Evolutionary conservation across 2,113 vertebrate species (phyloP).

Genomic region (Rhabdomys dilectus): DNA sequence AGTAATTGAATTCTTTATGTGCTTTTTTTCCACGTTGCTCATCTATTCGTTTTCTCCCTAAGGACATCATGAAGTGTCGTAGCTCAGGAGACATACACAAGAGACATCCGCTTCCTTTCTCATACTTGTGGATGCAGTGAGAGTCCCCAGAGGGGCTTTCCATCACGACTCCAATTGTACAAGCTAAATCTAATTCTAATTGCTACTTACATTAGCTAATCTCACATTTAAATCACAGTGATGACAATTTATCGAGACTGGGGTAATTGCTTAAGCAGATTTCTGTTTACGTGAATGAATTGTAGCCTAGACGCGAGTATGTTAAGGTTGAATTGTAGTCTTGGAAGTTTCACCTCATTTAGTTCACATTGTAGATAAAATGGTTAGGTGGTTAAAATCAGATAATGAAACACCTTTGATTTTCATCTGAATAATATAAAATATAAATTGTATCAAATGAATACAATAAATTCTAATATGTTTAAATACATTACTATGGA

Average conservation of each 20-base stretch:
- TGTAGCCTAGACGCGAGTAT: neutral
- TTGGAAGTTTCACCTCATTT: constrained; percentile 55
- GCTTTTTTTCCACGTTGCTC: constrained; percentile 23
- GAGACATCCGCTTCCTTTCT: constrained; percentile 29
- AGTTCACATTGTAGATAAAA: constrained; percentile 54
- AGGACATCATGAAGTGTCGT: constrained; percentile 43
- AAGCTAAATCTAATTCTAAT: constrained; percentile 72
- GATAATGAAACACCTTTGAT: constrained; percentile 13
- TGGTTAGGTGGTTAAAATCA: neutral
- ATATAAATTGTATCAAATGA: constrained; percentile 45
- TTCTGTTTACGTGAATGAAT: constrained; percentile 64
- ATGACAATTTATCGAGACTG: constrained; percentile 56
- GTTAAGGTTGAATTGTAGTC: constrained; percentile 51
- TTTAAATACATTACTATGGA: neutral
- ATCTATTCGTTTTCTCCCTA: constrained; percentile 42
- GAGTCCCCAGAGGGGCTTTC: constrained; percentile 46
- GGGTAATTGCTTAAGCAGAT: constrained; percentile 60
- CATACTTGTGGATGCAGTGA: constrained; percentile 31
- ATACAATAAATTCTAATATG: neutral
- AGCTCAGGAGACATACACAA: constrained; percentile 39
- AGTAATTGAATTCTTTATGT: constrained; percentile 73
- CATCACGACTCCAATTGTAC: constrained; percentile 35
- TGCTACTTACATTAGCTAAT: constrained; percentile 69
- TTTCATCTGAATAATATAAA: constrained; percentile 20
- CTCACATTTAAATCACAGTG: constrained; percentile 52